Evolutionary conservation across 2,113 vertebrate species (phyloP).

Genomic region (Cercopithecus mona): DNA sequence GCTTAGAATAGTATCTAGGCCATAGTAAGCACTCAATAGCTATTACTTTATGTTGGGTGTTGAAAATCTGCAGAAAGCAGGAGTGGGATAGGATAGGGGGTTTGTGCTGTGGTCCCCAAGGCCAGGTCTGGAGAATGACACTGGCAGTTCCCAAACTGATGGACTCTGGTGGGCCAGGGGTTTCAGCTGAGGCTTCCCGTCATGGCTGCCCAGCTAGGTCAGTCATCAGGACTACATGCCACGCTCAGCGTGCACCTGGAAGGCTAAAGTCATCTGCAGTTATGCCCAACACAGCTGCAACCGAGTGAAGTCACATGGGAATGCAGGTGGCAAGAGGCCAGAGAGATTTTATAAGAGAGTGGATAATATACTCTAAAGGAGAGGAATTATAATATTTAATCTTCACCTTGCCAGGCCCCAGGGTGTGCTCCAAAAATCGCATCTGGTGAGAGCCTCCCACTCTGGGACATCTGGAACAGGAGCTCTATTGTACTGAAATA

Average conservation of each 20-base stretch:
- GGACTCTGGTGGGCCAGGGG: neutral
- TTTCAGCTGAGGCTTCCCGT: neutral
- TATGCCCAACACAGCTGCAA: neutral
- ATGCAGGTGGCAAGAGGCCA: neutral
- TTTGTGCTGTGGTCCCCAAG: neutral
- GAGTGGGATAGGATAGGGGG: fast-evolving
- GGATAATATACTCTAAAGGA: neutral
- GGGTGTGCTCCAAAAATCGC: neutral
- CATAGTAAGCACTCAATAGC: neutral
- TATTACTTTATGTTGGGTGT: neutral
- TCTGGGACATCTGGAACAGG: neutral
- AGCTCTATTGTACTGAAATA: neutral
- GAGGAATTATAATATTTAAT: slow-evolving; percentile 6
- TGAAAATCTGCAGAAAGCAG: neutral
- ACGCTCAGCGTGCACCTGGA: neutral
- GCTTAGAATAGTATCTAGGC: neutral
- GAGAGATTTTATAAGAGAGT: neutral
- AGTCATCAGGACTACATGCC: neutral
- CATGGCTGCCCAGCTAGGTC: neutral
- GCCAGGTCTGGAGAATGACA: neutral
- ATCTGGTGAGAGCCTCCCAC: neutral
- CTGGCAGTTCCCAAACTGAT: neutral
- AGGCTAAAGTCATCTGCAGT: slow-evolving; percentile 47
- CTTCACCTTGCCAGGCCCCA: neutral
- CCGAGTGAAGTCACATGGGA: slow-evolving; percentile 6